Base-by-base conservation (phyloP, 2,888 invertebrate genomes). In the Drosophila algonquin region DNA sequence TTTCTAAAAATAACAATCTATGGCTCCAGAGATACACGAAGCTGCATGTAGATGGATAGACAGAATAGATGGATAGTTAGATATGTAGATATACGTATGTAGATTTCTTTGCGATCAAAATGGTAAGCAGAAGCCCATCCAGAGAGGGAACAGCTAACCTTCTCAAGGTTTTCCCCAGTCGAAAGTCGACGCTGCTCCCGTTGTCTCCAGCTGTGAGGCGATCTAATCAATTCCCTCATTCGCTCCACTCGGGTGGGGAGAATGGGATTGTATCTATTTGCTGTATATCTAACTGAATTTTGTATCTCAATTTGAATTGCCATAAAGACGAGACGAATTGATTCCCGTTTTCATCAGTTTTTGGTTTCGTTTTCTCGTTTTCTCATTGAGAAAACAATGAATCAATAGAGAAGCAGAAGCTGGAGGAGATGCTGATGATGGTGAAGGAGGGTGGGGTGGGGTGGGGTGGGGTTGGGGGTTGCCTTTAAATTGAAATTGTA, bases 401-500 rank as follows among this genome's bases (percentile, higher is more conserved):
- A 40, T n/a, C 40, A n/a, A 40, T 14, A 40, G 35, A 35, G 35
- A 35, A 35, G 35, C 1, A 12, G 35, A 12, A 35, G 35, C 12
- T 1, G 32, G 10, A 0, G 32, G 10, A 35, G 4, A 4, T 12
- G 32, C 1, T 10, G 32, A 12, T 12, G 40, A 12, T 12, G 40
- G 6, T 14, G 40, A 61, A 62, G 76, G 73, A 71, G 63, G 63
- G 60, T 32, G 32, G 35, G 35, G 2, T 21, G 6, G 14, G 4
- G 69, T 52, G 55, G 32, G 47, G 72, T 24, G 55, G 48, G 63
- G 5, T 4, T 0, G 72, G 70, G 58, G 62, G 73, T 68, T n/a
- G 40, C 40, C 78, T 81, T 89, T 89, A 81, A 89, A 89, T 89
- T 90, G 90, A 89, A 89, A 87, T 90, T 90, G 85, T 90, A 84